Base-by-base conservation (phyloP, 2,113 vertebrate genomes). In the Spea bombifrons region DNA sequence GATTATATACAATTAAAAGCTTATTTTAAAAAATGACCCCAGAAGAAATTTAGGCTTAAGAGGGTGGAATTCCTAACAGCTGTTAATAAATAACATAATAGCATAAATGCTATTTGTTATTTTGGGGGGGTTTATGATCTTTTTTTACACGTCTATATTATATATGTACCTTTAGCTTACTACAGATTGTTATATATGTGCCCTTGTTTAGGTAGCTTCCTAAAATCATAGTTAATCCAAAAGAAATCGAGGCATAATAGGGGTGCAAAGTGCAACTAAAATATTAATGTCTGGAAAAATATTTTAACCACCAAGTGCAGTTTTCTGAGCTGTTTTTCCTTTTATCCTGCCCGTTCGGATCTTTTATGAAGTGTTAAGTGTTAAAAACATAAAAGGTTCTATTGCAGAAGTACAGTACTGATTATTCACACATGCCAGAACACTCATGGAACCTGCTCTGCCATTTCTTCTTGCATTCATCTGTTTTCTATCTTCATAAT, bases 361-460 rank as follows among this genome's bases (percentile, higher is more conserved):
- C 88, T 88, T 90, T 91, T 91, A 93, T 90, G 90, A 93, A 91
- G 91, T 93, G 91, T 90, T 93, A 91, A 92, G 85, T 89, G 92
- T 91, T 91, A 89, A 92, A 93, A 91, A 90, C 86, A 90, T 92
- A 87, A 91, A 92, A 90, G 87, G 81, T 86, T 87, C 85, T 92
- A 30, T 90, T 89, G 88, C 88, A 91, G 88, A 91, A 92, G 89
- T 90, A 86, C 81, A 85, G 86, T 83, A 49, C 73, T 91, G 90
- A 93, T 93, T 92, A 86, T 84, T 92, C 88, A 86, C 92, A 93
- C 88, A 91, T 93, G 92, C 88, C 86, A 82, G 88, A 82, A 80
- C 82, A 85, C 75, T 80, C 75, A 73, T 74, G 84, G 88, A 88
- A 86, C 89, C 83, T 87, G 86, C 86, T 86, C 76, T 80, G 87